These are phyloP conservation scores for Hyposoter dolosus DNA, from an alignment of 2,888 invertebrate species.

Conservation along the genomic window DNA sequence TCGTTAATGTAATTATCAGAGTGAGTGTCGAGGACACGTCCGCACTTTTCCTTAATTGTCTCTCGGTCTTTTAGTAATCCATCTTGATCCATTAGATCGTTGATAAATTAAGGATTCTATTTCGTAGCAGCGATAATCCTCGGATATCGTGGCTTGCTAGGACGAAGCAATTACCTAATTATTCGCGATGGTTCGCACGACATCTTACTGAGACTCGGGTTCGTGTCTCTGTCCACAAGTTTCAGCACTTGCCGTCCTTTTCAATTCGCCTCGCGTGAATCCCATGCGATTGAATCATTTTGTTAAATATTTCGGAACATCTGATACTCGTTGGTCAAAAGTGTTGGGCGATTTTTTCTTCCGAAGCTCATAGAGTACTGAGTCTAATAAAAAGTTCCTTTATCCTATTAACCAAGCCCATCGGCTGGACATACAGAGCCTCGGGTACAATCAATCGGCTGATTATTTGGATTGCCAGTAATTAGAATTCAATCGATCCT, in stretches of 20 bases:
- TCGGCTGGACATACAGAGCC: neutral
- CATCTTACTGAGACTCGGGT: neutral
- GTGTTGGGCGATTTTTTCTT: neutral
- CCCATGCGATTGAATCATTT: neutral
- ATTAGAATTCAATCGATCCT: slow-evolving; percentile 32
- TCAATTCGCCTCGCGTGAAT: neutral
- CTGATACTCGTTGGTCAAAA: neutral
- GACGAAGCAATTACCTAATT: slow-evolving; percentile 39
- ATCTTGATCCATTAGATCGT: slow-evolving; percentile 6
- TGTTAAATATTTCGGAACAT: neutral
- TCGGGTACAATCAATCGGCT: neutral
- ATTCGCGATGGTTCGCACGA: slow-evolving; percentile 39
- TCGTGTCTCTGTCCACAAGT: neutral
- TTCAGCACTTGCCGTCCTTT: neutral
- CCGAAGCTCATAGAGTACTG: too few relatives aligned
- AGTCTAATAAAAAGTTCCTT: neutral
- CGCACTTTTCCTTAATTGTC: slow-evolving; percentile 18
- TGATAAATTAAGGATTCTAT: slow-evolving; percentile 12
- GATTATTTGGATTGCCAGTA: slow-evolving; percentile 38
- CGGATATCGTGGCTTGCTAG: neutral
- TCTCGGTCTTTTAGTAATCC: neutral
- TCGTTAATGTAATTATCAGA: slow-evolving; percentile 9
- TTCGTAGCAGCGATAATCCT: neutral
- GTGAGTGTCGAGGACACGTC: neutral
- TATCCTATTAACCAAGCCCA: neutral